Evolutionary conservation across 2,888 invertebrate genomes (phyloP).

Genomic region (Diogma glabrata): DNA sequence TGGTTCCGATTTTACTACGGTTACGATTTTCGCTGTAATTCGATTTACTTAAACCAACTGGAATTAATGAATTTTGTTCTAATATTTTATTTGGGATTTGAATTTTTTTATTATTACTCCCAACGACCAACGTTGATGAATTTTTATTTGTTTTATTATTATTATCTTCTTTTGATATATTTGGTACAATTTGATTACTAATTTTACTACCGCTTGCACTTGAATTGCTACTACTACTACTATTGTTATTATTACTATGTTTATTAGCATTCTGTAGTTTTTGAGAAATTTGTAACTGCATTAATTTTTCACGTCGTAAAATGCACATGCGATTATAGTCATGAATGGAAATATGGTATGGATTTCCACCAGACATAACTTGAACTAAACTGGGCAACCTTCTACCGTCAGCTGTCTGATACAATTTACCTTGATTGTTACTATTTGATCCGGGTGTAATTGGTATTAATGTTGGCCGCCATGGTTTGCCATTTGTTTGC

Average conservation of each 20-base stretch:
- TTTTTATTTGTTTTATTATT: neutral
- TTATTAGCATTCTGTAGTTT: slow-evolving; percentile 9
- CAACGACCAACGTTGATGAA: neutral
- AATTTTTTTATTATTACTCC: slow-evolving; percentile 13
- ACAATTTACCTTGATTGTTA: slow-evolving; percentile 32
- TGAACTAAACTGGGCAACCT: slow-evolving; percentile 54
- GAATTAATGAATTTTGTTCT: slow-evolving; percentile 21
- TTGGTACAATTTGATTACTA: slow-evolving; percentile 7
- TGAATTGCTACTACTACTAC: slow-evolving; percentile 6
- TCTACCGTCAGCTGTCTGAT: slow-evolving; percentile 46
- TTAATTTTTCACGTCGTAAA: slow-evolving; percentile 52
- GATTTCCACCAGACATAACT: slow-evolving; percentile 64
- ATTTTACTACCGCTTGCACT: slow-evolving; percentile 2
- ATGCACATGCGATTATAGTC: slow-evolving; percentile 73
- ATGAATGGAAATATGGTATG: slow-evolving; percentile 64
- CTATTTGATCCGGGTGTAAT: slow-evolving; percentile 29
- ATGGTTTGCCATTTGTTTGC: slow-evolving; percentile 43
- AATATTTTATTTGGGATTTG: slow-evolving; percentile 21
- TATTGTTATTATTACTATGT: slow-evolving; percentile 15
- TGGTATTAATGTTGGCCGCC: slow-evolving; percentile 61
- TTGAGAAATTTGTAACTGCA: slow-evolving; percentile 42
- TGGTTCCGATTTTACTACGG: slow-evolving; percentile 10
- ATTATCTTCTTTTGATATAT: slow-evolving; percentile 19
- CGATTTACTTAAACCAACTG: slow-evolving; percentile 12
- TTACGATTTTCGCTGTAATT: slow-evolving; percentile 14